phyloP scores from a whole-genome alignment of 2,113 vertebrate genomes.

The Ictalurus punctatus region DNA sequence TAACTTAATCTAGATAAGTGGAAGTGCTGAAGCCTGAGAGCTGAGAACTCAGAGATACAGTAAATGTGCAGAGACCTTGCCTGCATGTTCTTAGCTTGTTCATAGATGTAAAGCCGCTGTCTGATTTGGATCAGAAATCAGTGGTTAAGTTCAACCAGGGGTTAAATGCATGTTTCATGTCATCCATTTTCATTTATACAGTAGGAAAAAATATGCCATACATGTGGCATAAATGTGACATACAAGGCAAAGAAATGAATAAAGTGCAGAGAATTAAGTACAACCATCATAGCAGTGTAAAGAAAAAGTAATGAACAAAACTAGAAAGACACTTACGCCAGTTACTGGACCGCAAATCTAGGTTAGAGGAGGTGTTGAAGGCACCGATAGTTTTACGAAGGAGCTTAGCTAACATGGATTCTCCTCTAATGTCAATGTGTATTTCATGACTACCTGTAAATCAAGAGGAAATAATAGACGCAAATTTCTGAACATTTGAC shows the following conservation, averaged over 20 bases:
- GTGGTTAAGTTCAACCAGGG: background rate
- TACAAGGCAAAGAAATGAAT: background rate
- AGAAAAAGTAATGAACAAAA: background rate
- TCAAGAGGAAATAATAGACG: background rate
- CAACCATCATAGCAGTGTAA: background rate
- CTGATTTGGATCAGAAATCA: constrained; percentile 12
- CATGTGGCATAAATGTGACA: too few relatives aligned
- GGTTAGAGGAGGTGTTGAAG: constrained; percentile 76
- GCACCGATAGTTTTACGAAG: constrained; percentile 76
- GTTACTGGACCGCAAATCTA: constrained; percentile 71
- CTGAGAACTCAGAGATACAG: background rate
- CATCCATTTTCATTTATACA: background rate
- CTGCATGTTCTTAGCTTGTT: background rate
- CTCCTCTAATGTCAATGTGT: constrained; percentile 76
- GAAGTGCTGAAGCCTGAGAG: background rate
- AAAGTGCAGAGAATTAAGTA: background rate
- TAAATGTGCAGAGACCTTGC: constrained; percentile 4
- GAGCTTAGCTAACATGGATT: constrained; percentile 81
- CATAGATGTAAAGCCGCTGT: background rate
- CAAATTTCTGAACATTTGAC: background rate
- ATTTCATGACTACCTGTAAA: constrained; percentile 79
- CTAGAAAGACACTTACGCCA: constrained; percentile 63
- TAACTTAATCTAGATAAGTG: constrained; percentile 30
- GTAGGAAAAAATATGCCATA: background rate
- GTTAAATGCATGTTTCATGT: constrained; percentile 8